Percentiles rank a stretch among this genome's conserved stretches.
These are phyloP conservation scores for Drosophila baimaii DNA, from an alignment of 1,140 invertebrate species.

Conservation along the genomic window DNA sequence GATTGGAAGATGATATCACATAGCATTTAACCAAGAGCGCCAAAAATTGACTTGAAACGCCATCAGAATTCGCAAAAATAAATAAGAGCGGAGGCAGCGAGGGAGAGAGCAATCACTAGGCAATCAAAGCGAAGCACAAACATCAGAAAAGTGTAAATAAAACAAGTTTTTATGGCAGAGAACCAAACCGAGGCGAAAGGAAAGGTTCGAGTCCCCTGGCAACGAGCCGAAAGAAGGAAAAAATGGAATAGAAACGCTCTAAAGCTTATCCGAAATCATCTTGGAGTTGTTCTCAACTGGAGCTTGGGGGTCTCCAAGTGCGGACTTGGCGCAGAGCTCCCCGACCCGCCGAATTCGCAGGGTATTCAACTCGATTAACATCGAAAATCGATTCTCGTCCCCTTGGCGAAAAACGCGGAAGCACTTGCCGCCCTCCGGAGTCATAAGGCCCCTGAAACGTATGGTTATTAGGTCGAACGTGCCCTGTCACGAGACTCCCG, in stretches of 20 bases:
- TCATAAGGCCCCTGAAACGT: constrained; percentile 11
- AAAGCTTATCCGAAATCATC: constrained; percentile 17
- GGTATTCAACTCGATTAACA: constrained; percentile 75
- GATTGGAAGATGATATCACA: constrained; percentile 47
- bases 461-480: constrained; percentile 80
- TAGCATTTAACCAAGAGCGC: constrained; percentile 38
- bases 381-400: constrained; percentile 75
- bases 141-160: constrained; percentile 19
- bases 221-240: background rate
- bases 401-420: constrained; percentile 53
- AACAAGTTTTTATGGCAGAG: constrained; percentile 30
- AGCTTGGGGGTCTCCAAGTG: constrained; percentile 13
- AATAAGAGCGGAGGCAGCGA: background rate
- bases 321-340: background rate
- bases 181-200: background rate
- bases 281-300: constrained; percentile 11
- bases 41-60: constrained; percentile 9
- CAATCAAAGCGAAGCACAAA: constrained; percentile 3
- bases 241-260: constrained; percentile 4
- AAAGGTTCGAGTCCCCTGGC: constrained; percentile 1
- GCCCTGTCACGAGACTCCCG: constrained; percentile 54
- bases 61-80: constrained; percentile 19
- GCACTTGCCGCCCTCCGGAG: constrained; percentile 29
- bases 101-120: constrained; percentile 5
- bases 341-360: constrained; percentile 40